Conservation (phyloP, 1,140 invertebrate species). For the Trypoxylus dichotomus region DNA sequence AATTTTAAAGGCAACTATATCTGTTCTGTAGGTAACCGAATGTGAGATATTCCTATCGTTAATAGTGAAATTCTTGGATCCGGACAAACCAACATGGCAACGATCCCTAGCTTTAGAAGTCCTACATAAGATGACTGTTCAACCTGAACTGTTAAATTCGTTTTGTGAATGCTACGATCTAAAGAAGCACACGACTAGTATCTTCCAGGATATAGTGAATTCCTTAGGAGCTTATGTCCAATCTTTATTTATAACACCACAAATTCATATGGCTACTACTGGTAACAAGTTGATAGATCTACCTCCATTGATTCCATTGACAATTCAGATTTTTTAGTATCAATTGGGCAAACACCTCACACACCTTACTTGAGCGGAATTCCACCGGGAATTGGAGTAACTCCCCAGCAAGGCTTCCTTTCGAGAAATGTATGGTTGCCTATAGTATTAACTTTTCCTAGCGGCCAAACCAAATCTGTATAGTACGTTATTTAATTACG, state of each 20-base stretch:
- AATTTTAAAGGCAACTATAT: constrained; percentile 16
- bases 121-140: constrained; percentile 89
- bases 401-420: constrained; percentile 89
- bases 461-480: constrained; percentile 80
- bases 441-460: constrained; percentile 80
- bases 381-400: constrained; percentile 74
- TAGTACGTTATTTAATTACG: constrained; percentile 68
- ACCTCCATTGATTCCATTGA: background rate
- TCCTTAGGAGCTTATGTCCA: constrained; percentile 94
- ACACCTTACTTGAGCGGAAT: constrained; percentile 68
- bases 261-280: constrained; percentile 56
- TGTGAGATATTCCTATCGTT: constrained; percentile 98
- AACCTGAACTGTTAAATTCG: constrained; percentile 83
- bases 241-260: constrained; percentile 80
- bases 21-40: constrained; percentile 66
- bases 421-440: constrained; percentile 91
- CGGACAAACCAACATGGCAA: constrained; percentile 96
- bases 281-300: constrained; percentile 43
- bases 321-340: constrained; percentile 40
- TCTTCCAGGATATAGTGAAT: constrained; percentile 94
- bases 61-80: constrained; percentile 95
- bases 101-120: constrained; percentile 93
- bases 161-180: constrained; percentile 96
- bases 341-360: constrained; percentile 62
- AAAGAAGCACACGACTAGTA: constrained; percentile 89